These are phyloP conservation scores for Hemicrepidius hirtus DNA, from an alignment of 2,888 invertebrate species.

Conservation along the genomic window DNA sequence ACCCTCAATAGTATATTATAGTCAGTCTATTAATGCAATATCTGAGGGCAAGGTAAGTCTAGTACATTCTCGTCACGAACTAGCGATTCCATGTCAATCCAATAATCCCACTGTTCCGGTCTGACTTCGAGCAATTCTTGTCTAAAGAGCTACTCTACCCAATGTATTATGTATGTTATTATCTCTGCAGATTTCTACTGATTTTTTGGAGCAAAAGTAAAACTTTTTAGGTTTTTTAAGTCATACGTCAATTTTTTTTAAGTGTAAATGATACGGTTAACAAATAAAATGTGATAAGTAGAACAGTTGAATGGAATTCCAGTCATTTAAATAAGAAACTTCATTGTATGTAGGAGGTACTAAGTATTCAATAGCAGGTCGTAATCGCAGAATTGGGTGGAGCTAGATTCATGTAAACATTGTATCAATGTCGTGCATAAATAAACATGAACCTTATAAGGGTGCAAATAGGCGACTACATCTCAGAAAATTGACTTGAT, in stretches of 20 bases:
- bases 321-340: conserved; percentile 13
- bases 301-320: conserved; percentile 13
- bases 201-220: background rate
- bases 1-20: conserved; percentile 39
- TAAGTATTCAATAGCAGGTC: conserved; percentile 15
- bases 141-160: conserved; percentile 65
- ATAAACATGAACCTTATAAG: conserved; percentile 1
- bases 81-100: conserved; percentile 71
- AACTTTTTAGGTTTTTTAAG: background rate
- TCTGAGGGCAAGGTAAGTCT: conserved; percentile 68
- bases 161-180: conserved; percentile 66
- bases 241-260: background rate
- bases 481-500: background rate
- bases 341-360: conserved; percentile 7
- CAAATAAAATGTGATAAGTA: conserved; percentile 13
- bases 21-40: conserved; percentile 52
- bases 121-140: conserved; percentile 68
- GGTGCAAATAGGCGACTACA: conserved; percentile 4
- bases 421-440: conserved; percentile 10
- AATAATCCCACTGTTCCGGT: conserved; percentile 73
- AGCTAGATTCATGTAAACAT: conserved; percentile 17
- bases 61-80: conserved; percentile 66
- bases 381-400: conserved; percentile 18
- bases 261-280: background rate
- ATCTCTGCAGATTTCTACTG: conserved; percentile 42